Evolutionary conservation across 2,888 invertebrate genomes (phyloP), one percentile per base, ranked within the genome.

Genomic region (Lordiphosa fenestrarum): DNA sequence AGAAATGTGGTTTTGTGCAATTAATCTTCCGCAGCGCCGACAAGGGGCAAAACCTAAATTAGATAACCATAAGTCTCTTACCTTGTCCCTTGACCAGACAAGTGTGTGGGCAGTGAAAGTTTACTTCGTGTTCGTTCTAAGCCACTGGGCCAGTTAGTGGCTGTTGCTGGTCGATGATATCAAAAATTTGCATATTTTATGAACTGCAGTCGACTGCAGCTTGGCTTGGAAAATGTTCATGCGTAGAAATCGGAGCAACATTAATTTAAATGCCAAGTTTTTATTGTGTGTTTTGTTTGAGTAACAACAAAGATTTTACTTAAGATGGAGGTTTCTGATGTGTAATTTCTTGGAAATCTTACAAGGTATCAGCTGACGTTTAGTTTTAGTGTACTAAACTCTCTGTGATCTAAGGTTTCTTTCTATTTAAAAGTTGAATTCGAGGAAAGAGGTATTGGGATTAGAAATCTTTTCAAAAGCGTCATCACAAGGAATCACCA

Each of bases 171-270:
- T 38, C 39, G 47, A 53, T 48, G 19, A 47, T 47, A 36, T 36
- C 35, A 33, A 54, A 40, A 15, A 80, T 75, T 80, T 80, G 71
- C 75, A 75, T 75, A 80, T 68, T 55, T 49, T 40, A 49, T 35
- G 51, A 63, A 51, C 30, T 62, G 63, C 62, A 50, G 54, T 46
- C 47, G 54, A 40, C 58, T 66, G 58, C 72, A 55, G 50, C 25
- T 47, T 40, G 41, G 25, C 42, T 35, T 6, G n/a, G 23, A 35
- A 46, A 39, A 48, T 59, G 65, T 12, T 61, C 50, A 55, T 52
- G 56, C 48, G 38, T 75, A 62, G 68, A 78, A 75, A 78, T 65
- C 58, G 62, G 54, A 49, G 53, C 69, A 53, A 10, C 21, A 30
- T 42, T 13, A 6, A 19, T 36, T 42, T 23, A n/a, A 19, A 40